Percentiles rank a stretch among this genome's conserved stretches.
Evolutionary conservation across 2,113 vertebrate genomes (phyloP).

Genomic region (Lanius ludovicianus): DNA sequence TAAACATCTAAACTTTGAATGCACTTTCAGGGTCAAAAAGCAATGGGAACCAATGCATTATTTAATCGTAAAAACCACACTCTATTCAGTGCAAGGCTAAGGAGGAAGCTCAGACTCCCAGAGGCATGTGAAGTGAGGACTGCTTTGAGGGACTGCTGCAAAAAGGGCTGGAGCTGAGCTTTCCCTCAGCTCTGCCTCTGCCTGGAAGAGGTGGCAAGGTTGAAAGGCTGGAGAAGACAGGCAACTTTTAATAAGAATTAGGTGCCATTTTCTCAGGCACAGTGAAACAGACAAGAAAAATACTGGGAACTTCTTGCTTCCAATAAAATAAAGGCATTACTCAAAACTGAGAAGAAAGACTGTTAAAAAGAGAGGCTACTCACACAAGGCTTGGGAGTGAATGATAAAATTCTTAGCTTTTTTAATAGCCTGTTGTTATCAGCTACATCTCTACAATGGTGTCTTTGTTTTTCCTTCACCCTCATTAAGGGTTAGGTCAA

Average conservation of each 20-base stretch:
- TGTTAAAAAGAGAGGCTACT: background rate
- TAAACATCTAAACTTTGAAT: conserved; percentile 10
- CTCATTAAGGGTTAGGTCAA: background rate
- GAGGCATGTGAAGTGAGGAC: background rate
- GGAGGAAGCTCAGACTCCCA: conserved; percentile 6
- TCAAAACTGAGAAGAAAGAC: background rate
- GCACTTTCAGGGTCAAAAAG: conserved; percentile 35
- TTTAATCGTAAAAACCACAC: background rate
- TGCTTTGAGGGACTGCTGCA: background rate
- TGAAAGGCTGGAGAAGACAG: background rate
- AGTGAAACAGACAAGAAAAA: background rate
- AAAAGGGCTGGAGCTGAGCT: background rate
- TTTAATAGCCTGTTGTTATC: background rate
- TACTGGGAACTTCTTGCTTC: background rate
- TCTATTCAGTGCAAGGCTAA: background rate
- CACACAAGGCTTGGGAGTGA: background rate
- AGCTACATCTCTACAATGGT: background rate
- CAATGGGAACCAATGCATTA: background rate
- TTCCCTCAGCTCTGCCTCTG: background rate
- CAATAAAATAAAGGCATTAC: background rate
- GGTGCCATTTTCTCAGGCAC: background rate
- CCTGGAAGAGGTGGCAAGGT: background rate
- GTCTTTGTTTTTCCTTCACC: background rate
- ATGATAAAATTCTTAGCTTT: background rate
- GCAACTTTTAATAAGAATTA: background rate